Evolutionary conservation across 2,888 invertebrate genomes (phyloP).

Genomic region (Agonum fuliginosum): DNA sequence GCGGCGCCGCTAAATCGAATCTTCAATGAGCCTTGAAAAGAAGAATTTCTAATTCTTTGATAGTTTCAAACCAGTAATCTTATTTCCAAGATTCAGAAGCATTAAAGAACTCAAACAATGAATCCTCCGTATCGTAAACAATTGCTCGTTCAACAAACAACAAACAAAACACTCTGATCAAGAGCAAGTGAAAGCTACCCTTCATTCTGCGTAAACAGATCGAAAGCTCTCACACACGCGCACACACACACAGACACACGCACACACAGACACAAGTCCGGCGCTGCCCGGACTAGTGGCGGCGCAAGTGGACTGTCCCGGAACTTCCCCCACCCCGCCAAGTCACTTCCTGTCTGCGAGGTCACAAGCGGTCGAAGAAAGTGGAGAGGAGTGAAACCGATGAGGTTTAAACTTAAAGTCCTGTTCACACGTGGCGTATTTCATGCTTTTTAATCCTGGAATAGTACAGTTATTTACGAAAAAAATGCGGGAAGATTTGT

Average conservation of each 20-base stretch:
- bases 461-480: no score
- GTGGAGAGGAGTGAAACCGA: no score
- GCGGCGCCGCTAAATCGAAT: no score
- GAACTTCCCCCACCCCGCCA: conserved; percentile 1
- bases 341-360: conserved; percentile 42
- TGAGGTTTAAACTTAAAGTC: no score
- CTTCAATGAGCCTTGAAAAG: no score
- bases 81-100: no score
- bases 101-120: no score
- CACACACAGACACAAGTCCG: background rate
- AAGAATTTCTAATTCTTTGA: no score
- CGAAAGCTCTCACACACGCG: background rate
- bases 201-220: conserved; percentile 29
- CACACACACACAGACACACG: conserved; percentile 2
- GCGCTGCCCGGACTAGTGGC: background rate
- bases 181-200: conserved; percentile 31
- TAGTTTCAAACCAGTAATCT: no score
- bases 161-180: background rate
- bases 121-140: background rate
- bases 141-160: background rate
- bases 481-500: no score
- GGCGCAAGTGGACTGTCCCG: conserved; percentile 37
- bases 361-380: conserved; percentile 43
- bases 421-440: no score
- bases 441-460: no score